phyloP scores from a whole-genome alignment of 2,888 invertebrate genomes.

The Drosophila mimica region DNA sequence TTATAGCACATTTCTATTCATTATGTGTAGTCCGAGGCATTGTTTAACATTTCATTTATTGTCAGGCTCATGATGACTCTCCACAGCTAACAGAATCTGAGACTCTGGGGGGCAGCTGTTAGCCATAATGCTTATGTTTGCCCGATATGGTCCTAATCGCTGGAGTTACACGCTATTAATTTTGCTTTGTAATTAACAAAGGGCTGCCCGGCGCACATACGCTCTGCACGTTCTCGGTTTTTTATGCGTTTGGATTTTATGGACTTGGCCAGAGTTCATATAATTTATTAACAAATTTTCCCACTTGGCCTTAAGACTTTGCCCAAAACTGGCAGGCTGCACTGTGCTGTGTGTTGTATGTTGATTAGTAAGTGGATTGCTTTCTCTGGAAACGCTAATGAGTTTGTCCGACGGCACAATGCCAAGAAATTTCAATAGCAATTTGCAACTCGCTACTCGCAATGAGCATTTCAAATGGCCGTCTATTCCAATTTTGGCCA shows the following conservation, averaged over 20 bases:
- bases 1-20: constrained; percentile 79
- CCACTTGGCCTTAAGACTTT: constrained; percentile 36
- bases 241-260: constrained; percentile 72
- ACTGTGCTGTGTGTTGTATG: constrained; percentile 11
- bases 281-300: constrained; percentile 75
- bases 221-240: constrained; percentile 44
- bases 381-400: constrained; percentile 47
- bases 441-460: constrained; percentile 48
- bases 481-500: constrained; percentile 31
- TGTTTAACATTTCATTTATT: constrained; percentile 75
- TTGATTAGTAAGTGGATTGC: constrained; percentile 61
- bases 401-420: constrained; percentile 46
- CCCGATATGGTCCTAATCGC: constrained; percentile 70
- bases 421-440: constrained; percentile 66
- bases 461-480: constrained; percentile 50
- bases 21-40: constrained; percentile 68
- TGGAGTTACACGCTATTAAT: constrained; percentile 77
- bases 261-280: constrained; percentile 57
- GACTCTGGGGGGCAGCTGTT: constrained; percentile 27
- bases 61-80: constrained; percentile 54
- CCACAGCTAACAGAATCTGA: constrained; percentile 2
- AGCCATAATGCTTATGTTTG: constrained; percentile 24
- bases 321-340: constrained; percentile 17
- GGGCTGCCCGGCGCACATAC: constrained; percentile 16
- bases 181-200: constrained; percentile 76